Evolutionary conservation across 1,140 invertebrate genomes (phyloP).

Genomic region (Anoplophora glabripennis): DNA sequence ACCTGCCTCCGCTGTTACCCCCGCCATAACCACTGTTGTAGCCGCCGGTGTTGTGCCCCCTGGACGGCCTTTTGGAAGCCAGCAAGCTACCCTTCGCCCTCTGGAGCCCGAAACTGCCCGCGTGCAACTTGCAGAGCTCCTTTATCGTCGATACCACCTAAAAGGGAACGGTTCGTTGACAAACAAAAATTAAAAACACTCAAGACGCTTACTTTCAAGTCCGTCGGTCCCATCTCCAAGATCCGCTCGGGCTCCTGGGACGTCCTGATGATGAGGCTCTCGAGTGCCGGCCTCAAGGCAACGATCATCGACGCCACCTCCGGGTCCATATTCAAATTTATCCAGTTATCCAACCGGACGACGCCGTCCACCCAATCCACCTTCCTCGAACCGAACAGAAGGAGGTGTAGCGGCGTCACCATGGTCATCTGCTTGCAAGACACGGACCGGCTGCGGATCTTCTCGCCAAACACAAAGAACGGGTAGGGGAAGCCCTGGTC

Average conservation of each 20-base stretch:
- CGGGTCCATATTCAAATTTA: constrained; percentile 85
- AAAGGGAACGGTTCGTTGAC: constrained; percentile 25
- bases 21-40: constrained; percentile 26
- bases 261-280: constrained; percentile 76
- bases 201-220: constrained; percentile 54
- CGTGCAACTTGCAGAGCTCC: constrained; percentile 67
- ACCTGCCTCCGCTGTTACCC: constrained; percentile 12
- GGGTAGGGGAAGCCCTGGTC: constrained; percentile 87
- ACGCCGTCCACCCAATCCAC: constrained; percentile 59
- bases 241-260: constrained; percentile 74
- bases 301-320: constrained; percentile 75
- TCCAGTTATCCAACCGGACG: constrained; percentile 86
- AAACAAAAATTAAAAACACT: too few relatives aligned
- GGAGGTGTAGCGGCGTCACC: constrained; percentile 89
- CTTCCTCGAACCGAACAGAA: constrained; percentile 89
- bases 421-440: constrained; percentile 97
- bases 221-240: constrained; percentile 54
- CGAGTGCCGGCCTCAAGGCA: constrained; percentile 82
- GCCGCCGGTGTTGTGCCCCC: constrained; percentile 43
- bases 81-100: constrained; percentile 47
- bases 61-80: constrained; percentile 46
- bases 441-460: constrained; percentile 94
- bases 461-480: constrained; percentile 97
- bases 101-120: constrained; percentile 67
- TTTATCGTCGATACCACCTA: constrained; percentile 63